Base-by-base conservation (phyloP, 2,888 invertebrate genomes). In the Coleophora flavipennella region DNA sequence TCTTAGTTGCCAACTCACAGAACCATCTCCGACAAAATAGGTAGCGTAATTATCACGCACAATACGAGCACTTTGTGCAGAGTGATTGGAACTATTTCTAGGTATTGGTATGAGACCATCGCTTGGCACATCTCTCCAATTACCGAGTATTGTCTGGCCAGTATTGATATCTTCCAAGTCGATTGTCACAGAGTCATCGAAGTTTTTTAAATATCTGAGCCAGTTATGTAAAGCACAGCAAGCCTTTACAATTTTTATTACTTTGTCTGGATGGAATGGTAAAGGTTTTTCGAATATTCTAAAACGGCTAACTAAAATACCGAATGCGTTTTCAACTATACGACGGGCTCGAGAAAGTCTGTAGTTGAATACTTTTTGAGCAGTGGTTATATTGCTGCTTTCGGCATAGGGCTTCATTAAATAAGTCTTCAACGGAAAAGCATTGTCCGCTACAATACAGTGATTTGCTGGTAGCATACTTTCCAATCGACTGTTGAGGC, bases 171-270 rank as follows among this genome's bases (percentile, higher is more conserved):
- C 25, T 13, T 36, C 25, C 36, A 35, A 41, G 14, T 36, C 36
- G 7, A 31, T 29, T 14, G 36, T 41, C 20, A 9, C 13, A 4
- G 29, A 6, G 29, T 29, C 32, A 3, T 32, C 32, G 11, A 43
- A 20, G n/a, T 43, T 50, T 43, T 39, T 47, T 39, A 42, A 39
- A 38, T 41, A 40, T 44, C 40, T 33, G 32, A 40, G 38, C 44
- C 44, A 45, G 42, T 44, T 48, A 37, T 45, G 48, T 39, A 44
- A 35, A 39, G 39, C 39, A 34, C 45, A 45, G 39, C 45, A 43
- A 13, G 46, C 37, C 37, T 40, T 43, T 39, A 45, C 45, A 40
- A 44, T 45, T 36, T 43, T 45, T 37, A 36, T 40, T 36, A 45
- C 40, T 45, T 45, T 48, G 29, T 41, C 38, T 40, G 48, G 43